These are phyloP conservation scores for Liodrosophila aerea DNA, from an alignment of 2,888 invertebrate genomes.

Conservation along the genomic window DNA sequence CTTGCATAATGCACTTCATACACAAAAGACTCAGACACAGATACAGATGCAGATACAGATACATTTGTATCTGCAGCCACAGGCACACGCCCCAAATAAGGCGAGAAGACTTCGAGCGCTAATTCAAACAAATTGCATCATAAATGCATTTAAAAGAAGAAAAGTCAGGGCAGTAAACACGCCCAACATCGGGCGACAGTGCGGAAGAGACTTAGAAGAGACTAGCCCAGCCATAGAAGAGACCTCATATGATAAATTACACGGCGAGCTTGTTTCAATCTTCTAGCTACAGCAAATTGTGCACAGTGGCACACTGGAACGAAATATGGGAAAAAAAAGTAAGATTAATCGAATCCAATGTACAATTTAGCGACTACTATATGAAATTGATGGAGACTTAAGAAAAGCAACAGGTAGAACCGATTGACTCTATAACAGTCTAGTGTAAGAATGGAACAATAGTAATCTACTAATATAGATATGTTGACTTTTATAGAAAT, in stretches of 20 bases:
- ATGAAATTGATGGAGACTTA: no score
- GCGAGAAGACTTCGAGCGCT: slow-evolving; percentile 40
- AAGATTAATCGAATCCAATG: no score
- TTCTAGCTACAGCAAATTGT: slow-evolving; percentile 29
- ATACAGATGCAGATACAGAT: slow-evolving; percentile 9
- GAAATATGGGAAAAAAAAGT: no score
- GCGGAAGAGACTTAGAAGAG: slow-evolving; percentile 29
- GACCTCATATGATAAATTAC: slow-evolving; percentile 63
- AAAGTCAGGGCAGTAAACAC: slow-evolving; percentile 58
- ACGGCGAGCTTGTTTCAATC: slow-evolving; percentile 21
- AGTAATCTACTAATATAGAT: no score
- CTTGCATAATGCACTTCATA: slow-evolving; percentile 51
- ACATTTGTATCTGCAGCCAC: slow-evolving; percentile 10
- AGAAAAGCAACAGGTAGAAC: no score
- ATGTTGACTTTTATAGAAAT: no score
- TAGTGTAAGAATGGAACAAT: no score
- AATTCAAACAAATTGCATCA: slow-evolving; percentile 78
- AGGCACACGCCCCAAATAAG: slow-evolving; percentile 43
- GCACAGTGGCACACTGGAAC: slow-evolving; percentile 43
- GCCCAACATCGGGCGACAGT: slow-evolving; percentile 40
- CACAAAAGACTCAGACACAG: neutral
- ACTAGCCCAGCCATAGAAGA: slow-evolving; percentile 37
- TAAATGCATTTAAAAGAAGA: slow-evolving; percentile 67
- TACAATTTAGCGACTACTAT: no score
- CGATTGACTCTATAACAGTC: no score